Evolutionary conservation across 2,113 vertebrate genomes (phyloP), one percentile per base, ranked within the genome.

Genomic region (Corvus cornix): DNA sequence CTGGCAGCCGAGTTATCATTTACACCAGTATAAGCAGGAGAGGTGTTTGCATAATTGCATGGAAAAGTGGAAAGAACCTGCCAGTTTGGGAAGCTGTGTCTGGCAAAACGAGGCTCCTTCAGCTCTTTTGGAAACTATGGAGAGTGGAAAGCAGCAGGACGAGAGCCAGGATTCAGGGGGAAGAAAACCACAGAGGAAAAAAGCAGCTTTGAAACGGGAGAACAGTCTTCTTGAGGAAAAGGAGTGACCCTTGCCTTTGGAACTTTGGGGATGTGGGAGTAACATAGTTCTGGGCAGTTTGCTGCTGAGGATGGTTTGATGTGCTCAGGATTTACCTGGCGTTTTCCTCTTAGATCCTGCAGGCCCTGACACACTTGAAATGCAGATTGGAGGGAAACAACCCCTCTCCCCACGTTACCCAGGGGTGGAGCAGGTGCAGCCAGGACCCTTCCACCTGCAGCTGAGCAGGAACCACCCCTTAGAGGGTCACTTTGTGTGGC

Each of bases 401-500:
- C 3, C n/a, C n/a, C 56, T 49, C 22, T 82, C 6, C 21, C 20
- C 5, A 6, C 27, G 1, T 53, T 3, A 13, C 31, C 73, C 41
- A 48, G 20, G 30, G 1, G 1, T 64, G 62, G 33, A 33, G 56
- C 26, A 62, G n/a, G 46, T 16, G 30, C 49, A 91, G 39, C 24
- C 24, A 10, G 69, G 74, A 64, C 24, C 41, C 16, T 17, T 72
- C 23, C 24, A 69, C 37, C 27, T 48, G 55, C 53, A 48, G n/a
- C 52, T 64, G 46, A 41, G 28, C 58, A 27, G 63, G 51, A 55
- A 6, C 41, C 64, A 73, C 13, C 49, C 35, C 35, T 87, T 2
- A 1, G 4, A 4, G 2, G 33, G 13, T 46, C 0, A 0, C 14
- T 75, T 5, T 0, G 2, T 0, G 4, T 16, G 3, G 31, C 15